phyloP scores from a whole-genome alignment of 2,797 vertebrate species.

The Rhinichthys osculus region DNA sequence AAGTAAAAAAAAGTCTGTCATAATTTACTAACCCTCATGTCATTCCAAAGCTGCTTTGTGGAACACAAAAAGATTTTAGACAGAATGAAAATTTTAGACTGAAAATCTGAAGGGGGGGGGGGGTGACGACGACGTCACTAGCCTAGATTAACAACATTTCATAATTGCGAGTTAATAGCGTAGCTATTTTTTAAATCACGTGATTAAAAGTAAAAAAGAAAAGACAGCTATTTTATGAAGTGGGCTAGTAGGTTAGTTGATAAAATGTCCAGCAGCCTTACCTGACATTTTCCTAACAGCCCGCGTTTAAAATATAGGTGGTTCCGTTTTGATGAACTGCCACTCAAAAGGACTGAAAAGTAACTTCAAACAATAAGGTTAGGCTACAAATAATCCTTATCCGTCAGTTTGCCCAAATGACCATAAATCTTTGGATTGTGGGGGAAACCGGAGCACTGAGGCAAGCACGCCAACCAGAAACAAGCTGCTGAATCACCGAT shows the following conservation, averaged over 20 bases:
- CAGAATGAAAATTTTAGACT: too few species aligned
- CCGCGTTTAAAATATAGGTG: not conserved
- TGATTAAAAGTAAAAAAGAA: too few species aligned
- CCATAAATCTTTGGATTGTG: not conserved
- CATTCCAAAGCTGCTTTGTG: not conserved
- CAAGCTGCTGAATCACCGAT: too few species aligned
- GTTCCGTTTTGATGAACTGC: not conserved
- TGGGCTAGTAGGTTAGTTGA: too few species aligned
- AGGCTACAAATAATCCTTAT: not conserved
- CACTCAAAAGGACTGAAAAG: not conserved
- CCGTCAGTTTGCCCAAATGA: not conserved
- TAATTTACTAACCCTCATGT: not conserved
- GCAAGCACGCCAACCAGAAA: not conserved
- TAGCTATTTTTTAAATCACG: too few species aligned
- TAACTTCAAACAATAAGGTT: not conserved
- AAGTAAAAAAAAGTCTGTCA: not conserved
- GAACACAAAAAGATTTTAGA: not conserved
- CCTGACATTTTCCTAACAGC: too few species aligned
- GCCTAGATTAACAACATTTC: too few species aligned
- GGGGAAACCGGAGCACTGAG: not conserved
- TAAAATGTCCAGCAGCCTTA: too few species aligned
- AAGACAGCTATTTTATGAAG: too few species aligned
- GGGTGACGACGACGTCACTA: too few species aligned
- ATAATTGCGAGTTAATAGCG: too few species aligned
- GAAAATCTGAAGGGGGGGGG: too few species aligned